Base-by-base conservation (phyloP, 2,113 vertebrate species). In the Noctilio leporinus region DNA sequence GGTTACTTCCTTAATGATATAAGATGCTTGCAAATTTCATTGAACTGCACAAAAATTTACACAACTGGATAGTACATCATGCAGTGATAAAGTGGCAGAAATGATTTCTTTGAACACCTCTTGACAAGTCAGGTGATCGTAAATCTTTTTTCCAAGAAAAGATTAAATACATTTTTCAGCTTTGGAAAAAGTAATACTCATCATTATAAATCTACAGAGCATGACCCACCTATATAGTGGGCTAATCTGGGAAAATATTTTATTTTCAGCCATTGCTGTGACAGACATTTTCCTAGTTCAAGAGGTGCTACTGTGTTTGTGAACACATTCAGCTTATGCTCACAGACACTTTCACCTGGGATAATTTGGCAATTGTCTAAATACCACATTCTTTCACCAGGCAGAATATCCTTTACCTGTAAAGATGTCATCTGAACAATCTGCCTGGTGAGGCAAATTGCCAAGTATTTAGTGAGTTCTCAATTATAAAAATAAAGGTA, bases 101-200 rank as follows among this genome's bases (percentile, higher is more conserved):
- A 91, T 77, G 64, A 69, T 83, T 78, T 94, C 81, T 92, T 97
- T 62, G 94, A 95, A 69, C 38, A 40, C 53, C 20, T 24, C 22
- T 72, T 89, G n/a, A 78, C 69, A 96, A 95, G 62, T 33, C 96
- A 96, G 15, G 9, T 47, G 80, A 87, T 53, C 17, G 64, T 51
- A 85, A 91, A 55, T 84, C 57, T 83, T 97, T 97, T 96, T 80
- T 67, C 33, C 22, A 86, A 20, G 8, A 1, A 97, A 95, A 19
- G 70, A 95, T 43, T 85, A 96, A 75, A 93, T 0, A 9, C 1
- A 33, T 89, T 93, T 93, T 96, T 78, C 28, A 87, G 47, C 86
- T 95, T 90, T 80, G 49, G 12, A 97, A 96, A 82, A 30, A 73
- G 86, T n/a, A 64, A 47, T 43, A 73, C 1, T 33, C 40, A 86